Evolutionary conservation across 2,797 vertebrate genomes (phyloP).

Genomic region (Amniataba percoides): DNA sequence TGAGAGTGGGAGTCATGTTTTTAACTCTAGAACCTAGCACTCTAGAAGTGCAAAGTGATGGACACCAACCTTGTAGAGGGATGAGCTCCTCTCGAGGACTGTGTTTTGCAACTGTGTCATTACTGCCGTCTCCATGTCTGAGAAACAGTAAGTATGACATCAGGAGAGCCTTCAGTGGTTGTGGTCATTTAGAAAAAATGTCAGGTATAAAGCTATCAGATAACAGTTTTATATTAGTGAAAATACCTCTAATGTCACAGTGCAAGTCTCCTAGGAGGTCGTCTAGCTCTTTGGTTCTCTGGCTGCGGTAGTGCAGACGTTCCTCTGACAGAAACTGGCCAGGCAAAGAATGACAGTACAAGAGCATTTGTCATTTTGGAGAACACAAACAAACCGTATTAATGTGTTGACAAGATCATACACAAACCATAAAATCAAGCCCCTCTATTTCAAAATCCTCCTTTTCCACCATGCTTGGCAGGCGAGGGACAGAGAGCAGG

Average conservation of each 20-base stretch:
- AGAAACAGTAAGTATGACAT: conserved; percentile 24
- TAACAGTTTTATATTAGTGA: conserved; percentile 5
- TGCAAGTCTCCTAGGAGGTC: conserved; percentile 93
- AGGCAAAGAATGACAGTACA: background rate
- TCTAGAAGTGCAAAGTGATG: conserved; percentile 4
- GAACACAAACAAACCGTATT: conserved; percentile 4
- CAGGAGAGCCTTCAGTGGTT: background rate
- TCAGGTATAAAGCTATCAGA: background rate
- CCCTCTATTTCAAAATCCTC: conserved; percentile 93
- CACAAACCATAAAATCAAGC: conserved; percentile 93
- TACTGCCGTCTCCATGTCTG: conserved; percentile 92
- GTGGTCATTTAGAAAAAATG: background rate
- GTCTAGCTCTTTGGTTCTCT: conserved; percentile 94
- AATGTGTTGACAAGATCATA: background rate
- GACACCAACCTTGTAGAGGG: conserved; percentile 83
- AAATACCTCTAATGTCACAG: conserved; percentile 92
- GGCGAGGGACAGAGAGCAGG: conserved; percentile 92
- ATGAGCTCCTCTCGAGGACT: conserved; percentile 88
- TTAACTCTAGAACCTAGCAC: conserved; percentile 27
- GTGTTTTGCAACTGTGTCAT: conserved; percentile 93
- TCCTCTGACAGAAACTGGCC: conserved; percentile 93
- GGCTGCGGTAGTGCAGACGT: conserved; percentile 93
- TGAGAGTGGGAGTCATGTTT: conserved; percentile 38
- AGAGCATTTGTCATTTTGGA: background rate
- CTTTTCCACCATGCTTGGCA: conserved; percentile 92